These are phyloP conservation scores for Mastomys coucha DNA, from an alignment of 2,113 vertebrate genomes.

Conservation along the genomic window DNA sequence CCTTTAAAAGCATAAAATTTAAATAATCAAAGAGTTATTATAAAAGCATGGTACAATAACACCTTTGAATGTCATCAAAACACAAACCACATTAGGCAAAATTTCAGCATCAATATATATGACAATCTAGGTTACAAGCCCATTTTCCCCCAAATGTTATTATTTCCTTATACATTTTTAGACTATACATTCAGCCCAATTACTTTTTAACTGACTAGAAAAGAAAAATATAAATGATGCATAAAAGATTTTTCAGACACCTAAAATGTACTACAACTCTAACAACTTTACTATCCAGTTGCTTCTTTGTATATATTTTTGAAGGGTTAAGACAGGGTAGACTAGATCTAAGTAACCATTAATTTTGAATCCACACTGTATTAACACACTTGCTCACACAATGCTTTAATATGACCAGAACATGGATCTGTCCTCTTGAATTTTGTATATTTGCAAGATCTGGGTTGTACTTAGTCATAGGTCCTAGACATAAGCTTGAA, in stretches of 20 bases:
- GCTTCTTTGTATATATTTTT: constrained; percentile 3
- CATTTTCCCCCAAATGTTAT: neutral
- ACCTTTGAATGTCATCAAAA: constrained; percentile 53
- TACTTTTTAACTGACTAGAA: constrained; percentile 58
- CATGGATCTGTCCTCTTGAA: constrained; percentile 8
- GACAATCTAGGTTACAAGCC: neutral
- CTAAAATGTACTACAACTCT: constrained; percentile 39
- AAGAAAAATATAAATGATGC: constrained; percentile 51
- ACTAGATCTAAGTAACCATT: constrained; percentile 8
- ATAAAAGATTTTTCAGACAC: constrained; percentile 51
- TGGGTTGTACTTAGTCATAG: constrained; percentile 1
- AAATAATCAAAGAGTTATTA: constrained; percentile 49
- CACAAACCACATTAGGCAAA: constrained; percentile 34
- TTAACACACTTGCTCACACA: neutral
- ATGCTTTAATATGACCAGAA: neutral
- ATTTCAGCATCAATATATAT: neutral
- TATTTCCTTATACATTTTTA: constrained; percentile 49
- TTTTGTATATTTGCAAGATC: constrained; percentile 13
- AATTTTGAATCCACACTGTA: neutral
- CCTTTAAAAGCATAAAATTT: constrained; percentile 60
- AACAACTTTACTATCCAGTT: constrained; percentile 26
- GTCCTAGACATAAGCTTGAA: neutral
- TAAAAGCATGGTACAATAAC: constrained; percentile 42
- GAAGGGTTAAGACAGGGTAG: constrained; percentile 30
- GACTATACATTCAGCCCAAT: neutral